A percentile compares a stretch with the other conserved stretches of the same genome.
Evolutionary conservation across 2,113 vertebrate species (phyloP).

Genomic region (Pelobates fuscus): DNA sequence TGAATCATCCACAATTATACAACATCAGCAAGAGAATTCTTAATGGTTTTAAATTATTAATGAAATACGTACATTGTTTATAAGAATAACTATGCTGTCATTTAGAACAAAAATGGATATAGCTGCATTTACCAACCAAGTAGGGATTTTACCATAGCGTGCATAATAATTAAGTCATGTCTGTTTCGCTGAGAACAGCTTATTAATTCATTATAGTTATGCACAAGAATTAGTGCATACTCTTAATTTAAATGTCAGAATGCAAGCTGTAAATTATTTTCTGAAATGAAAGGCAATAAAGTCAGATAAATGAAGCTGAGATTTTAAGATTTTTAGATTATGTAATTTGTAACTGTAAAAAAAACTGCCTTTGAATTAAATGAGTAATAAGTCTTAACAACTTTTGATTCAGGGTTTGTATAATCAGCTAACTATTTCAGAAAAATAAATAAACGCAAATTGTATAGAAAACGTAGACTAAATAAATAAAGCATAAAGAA

Average conservation of each 20-base stretch:
- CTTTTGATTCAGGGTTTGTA: conserved; percentile 39
- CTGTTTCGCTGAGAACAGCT: conserved; percentile 14
- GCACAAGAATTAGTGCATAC: conserved; percentile 47
- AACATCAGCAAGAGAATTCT: too few relatives aligned
- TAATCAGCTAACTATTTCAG: conserved; percentile 5
- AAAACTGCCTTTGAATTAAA: conserved; percentile 49
- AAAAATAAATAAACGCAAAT: conserved; percentile 30
- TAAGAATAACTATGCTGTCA: not conserved
- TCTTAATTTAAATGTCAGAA: conserved; percentile 50
- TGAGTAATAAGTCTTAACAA: conserved; percentile 50
- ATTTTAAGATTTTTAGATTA: conserved; percentile 45
- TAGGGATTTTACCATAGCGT: conserved; percentile 36
- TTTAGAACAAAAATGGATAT: conserved; percentile 32
- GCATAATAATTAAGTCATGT: conserved; percentile 43
- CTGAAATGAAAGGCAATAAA: conserved; percentile 51
- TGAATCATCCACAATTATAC: too few relatives aligned
- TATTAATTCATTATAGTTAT: conserved; percentile 51
- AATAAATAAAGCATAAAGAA: too few relatives aligned
- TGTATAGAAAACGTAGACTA: not conserved
- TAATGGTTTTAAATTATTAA: too few relatives aligned
- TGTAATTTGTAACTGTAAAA: conserved; percentile 43
- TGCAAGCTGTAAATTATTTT: conserved; percentile 46
- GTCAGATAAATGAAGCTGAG: conserved; percentile 49
- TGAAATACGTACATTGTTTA: not conserved
- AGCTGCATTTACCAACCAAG: conserved; percentile 25